A percentile compares a stretch with the other conserved stretches of the same genome.
Evolutionary conservation across 2,888 invertebrate species (phyloP).

Genomic region (Aproaerema taeniolella): DNA sequence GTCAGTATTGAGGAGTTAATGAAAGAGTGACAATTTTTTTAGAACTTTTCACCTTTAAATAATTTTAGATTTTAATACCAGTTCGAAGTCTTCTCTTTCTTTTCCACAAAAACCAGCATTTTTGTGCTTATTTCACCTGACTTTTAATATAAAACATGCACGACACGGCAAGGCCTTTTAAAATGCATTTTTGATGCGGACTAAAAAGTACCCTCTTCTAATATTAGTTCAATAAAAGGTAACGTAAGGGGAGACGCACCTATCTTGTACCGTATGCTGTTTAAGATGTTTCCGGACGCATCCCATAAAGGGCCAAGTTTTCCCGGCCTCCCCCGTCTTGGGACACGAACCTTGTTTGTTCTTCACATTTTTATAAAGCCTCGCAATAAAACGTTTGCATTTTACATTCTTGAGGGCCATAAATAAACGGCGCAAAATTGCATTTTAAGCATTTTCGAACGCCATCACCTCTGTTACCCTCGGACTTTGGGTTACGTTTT

Average conservation of each 20-base stretch:
- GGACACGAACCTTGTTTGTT: slow-evolving; percentile 70
- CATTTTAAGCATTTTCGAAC: slow-evolving; percentile 73
- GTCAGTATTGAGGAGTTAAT: too few relatives aligned
- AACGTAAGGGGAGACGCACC: slow-evolving; percentile 14
- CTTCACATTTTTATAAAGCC: slow-evolving; percentile 69
- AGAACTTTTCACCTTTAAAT: too few relatives aligned
- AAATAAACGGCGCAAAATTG: slow-evolving; percentile 73
- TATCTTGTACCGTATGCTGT: slow-evolving; percentile 29
- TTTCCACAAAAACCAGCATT: too few relatives aligned
- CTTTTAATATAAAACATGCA: too few relatives aligned
- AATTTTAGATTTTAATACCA: too few relatives aligned
- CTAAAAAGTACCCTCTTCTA: too few relatives aligned
- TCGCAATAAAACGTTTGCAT: slow-evolving; percentile 74
- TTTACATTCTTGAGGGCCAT: slow-evolving; percentile 72
- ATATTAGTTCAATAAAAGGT: slow-evolving; percentile 18
- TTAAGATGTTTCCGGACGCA: slow-evolving; percentile 39
- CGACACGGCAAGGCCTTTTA: too few relatives aligned
- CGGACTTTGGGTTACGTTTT: slow-evolving; percentile 36
- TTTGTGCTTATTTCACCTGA: too few relatives aligned
- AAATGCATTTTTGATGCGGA: too few relatives aligned
- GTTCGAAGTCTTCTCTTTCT: too few relatives aligned
- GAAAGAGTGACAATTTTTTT: too few relatives aligned
- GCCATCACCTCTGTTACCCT: slow-evolving; percentile 62
- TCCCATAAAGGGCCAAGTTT: slow-evolving; percentile 49
- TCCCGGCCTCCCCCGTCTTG: slow-evolving; percentile 57